These are phyloP conservation scores for Dendrolimus houi DNA, from an alignment of 2,888 invertebrate species.

Conservation along the genomic window DNA sequence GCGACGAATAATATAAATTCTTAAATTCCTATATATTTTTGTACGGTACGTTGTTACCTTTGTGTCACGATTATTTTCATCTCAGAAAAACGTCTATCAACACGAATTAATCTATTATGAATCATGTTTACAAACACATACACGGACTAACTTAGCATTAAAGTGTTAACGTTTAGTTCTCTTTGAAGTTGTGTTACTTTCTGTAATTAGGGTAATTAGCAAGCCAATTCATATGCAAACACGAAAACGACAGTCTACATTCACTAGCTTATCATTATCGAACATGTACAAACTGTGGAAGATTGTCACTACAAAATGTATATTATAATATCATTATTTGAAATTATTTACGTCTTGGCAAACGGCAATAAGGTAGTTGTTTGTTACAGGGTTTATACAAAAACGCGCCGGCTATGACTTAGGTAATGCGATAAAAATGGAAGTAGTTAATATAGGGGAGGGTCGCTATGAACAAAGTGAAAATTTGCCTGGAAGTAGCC, in stretches of 20 bases:
- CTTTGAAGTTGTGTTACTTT: slow-evolving; percentile 34
- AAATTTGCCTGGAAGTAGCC: slow-evolving; percentile 48
- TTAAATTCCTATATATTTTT: background rate
- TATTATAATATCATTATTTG: slow-evolving; percentile 16
- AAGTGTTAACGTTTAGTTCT: slow-evolving; percentile 43
- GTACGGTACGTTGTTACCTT: background rate
- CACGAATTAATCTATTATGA: slow-evolving; percentile 24
- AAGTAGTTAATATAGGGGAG: slow-evolving; percentile 55
- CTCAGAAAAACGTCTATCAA: slow-evolving; percentile 10
- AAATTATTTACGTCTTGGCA: slow-evolving; percentile 9
- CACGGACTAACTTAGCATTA: slow-evolving; percentile 34
- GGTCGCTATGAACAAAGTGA: slow-evolving; percentile 58
- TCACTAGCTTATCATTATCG: slow-evolving; percentile 18
- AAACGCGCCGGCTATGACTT: slow-evolving; percentile 60
- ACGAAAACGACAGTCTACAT: slow-evolving; percentile 18
- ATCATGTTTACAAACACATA: slow-evolving; percentile 24
- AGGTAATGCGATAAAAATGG: slow-evolving; percentile 68
- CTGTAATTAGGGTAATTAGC: slow-evolving; percentile 50
- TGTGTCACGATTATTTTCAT: background rate
- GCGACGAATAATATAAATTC: background rate
- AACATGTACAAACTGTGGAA: slow-evolving; percentile 60
- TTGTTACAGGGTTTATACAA: slow-evolving; percentile 58
- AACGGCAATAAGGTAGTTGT: slow-evolving; percentile 15
- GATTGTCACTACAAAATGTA: slow-evolving; percentile 51
- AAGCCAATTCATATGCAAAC: slow-evolving; percentile 43